These are phyloP conservation scores for Musca domestica DNA, from an alignment of 1,140 invertebrate genomes.

Conservation along the genomic window DNA sequence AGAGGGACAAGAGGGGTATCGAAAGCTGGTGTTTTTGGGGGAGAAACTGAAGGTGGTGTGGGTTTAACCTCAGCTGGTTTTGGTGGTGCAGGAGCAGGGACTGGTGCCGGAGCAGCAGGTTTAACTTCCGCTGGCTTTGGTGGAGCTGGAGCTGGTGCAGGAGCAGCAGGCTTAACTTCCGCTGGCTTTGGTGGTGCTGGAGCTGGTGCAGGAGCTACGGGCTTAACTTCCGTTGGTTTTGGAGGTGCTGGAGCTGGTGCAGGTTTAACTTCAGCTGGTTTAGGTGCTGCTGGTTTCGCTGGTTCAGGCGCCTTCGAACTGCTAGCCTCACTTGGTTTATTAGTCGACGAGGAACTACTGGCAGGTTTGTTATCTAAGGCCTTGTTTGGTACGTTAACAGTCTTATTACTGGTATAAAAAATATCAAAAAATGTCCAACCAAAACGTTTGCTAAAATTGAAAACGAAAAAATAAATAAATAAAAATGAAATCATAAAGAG, in stretches of 20 bases:
- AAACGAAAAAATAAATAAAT: constrained; percentile 27
- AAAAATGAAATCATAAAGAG: constrained; percentile 20
- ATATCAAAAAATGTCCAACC: constrained; percentile 40
- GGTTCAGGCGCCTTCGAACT: too few relatives aligned
- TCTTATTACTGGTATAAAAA: constrained; percentile 37
- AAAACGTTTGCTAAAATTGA: constrained; percentile 46
- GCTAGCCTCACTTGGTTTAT: too few relatives aligned
- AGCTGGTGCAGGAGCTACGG: background rate
- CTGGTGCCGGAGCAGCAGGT: constrained; percentile 21
- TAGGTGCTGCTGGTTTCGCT: constrained; percentile 6
- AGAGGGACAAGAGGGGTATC: constrained; percentile 24
- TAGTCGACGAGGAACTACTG: constrained; percentile 1
- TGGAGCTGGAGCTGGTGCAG: constrained; percentile 23
- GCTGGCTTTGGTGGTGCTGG: constrained; percentile 11
- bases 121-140: constrained; percentile 20
- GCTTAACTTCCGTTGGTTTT: background rate
- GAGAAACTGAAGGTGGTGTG: background rate
- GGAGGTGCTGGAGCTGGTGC: background rate
- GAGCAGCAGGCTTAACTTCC: constrained; percentile 24
- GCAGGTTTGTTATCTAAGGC: constrained; percentile 44
- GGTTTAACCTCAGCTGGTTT: background rate
- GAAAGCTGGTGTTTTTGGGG: constrained; percentile 4
- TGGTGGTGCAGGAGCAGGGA: background rate
- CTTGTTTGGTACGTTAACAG: constrained; percentile 30
- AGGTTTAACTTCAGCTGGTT: constrained; percentile 3